A percentile compares a stretch with the other conserved stretches of the same genome.
Conservation (phyloP, 1,140 invertebrate species). For the Lepidurus packardi region DNA sequence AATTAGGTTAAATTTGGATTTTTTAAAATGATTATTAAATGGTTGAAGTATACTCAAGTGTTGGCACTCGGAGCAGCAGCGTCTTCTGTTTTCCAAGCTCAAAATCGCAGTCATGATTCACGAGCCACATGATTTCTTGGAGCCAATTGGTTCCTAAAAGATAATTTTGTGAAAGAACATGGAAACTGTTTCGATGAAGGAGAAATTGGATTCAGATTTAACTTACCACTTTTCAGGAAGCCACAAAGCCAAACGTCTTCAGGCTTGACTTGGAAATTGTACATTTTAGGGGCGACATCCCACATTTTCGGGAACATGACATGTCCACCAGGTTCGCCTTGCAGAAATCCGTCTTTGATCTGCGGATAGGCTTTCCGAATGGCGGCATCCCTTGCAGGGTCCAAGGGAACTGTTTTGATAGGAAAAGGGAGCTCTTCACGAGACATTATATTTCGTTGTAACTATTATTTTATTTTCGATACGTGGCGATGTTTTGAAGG, state of each 20-base stretch:
- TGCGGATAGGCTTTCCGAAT: slow-evolving; percentile 27
- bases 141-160: slow-evolving; percentile 45
- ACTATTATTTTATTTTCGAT: too few relatives aligned
- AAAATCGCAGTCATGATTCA: slow-evolving; percentile 44
- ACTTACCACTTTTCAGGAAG: slow-evolving; percentile 32
- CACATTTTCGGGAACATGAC: slow-evolving; percentile 28
- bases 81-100: slow-evolving; percentile 38
- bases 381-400: background rate
- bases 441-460: background rate
- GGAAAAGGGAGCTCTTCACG: background rate
- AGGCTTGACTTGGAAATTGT: slow-evolving; percentile 6
- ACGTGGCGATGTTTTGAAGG: too few relatives aligned
- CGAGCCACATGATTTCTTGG: slow-evolving; percentile 45
- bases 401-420: background rate
- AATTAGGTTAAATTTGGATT: background rate
- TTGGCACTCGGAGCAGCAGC: background rate
- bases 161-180: background rate
- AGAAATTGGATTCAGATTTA: background rate
- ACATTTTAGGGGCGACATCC: slow-evolving; percentile 27
- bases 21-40: background rate
- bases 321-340: slow-evolving; percentile 30
- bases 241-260: slow-evolving; percentile 28
- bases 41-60: background rate
- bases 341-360: slow-evolving; percentile 26
- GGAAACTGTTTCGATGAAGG: background rate